Evolutionary conservation across 1,140 invertebrate species (phyloP).

Genomic region (Drosophila lini): DNA sequence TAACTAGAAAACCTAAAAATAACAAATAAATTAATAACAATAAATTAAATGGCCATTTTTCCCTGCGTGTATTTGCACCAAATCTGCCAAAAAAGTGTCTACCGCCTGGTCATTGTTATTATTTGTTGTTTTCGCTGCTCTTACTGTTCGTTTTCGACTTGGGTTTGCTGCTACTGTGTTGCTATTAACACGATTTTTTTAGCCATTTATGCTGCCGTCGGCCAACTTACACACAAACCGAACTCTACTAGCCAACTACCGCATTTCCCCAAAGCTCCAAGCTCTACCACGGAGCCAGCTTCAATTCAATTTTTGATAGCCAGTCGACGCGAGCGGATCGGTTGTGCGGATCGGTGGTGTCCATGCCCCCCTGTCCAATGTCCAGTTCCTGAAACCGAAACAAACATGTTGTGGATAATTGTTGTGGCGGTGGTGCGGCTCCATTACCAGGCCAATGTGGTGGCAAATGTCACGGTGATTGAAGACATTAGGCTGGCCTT

Average conservation of each 20-base stretch:
- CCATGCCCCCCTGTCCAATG: conserved; percentile 12
- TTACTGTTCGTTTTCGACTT: conserved; percentile 47
- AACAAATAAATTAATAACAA: not conserved
- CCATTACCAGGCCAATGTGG: conserved; percentile 9
- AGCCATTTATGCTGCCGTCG: conserved; percentile 53
- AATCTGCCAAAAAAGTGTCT: conserved; percentile 46
- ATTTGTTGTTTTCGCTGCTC: conserved; percentile 29
- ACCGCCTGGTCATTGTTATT: conserved; percentile 46
- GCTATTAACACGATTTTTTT: conserved; percentile 75
- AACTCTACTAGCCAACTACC: conserved; percentile 45
- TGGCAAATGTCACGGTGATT: conserved; percentile 49
- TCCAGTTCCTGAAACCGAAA: conserved; percentile 40
- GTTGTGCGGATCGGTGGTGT: conserved; percentile 8
- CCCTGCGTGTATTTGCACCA: conserved; percentile 59
- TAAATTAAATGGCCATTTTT: too few species aligned
- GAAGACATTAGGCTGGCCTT: conserved; percentile 76
- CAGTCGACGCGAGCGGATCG: conserved; percentile 57
- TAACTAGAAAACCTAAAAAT: too few species aligned
- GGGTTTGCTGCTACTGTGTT: conserved; percentile 42
- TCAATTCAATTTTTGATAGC: conserved; percentile 74
- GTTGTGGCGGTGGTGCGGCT: conserved; percentile 6
- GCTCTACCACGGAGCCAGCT: conserved; percentile 35
- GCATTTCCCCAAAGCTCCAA: conserved; percentile 55
- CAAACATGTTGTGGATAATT: conserved; percentile 37
- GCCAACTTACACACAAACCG: conserved; percentile 30